A percentile compares a stretch with the other conserved stretches of the same genome.
Conservation (phyloP, 30 jellyfish, hydroid and myxozoan species). For the Cassiopea andromeda region DNA sequence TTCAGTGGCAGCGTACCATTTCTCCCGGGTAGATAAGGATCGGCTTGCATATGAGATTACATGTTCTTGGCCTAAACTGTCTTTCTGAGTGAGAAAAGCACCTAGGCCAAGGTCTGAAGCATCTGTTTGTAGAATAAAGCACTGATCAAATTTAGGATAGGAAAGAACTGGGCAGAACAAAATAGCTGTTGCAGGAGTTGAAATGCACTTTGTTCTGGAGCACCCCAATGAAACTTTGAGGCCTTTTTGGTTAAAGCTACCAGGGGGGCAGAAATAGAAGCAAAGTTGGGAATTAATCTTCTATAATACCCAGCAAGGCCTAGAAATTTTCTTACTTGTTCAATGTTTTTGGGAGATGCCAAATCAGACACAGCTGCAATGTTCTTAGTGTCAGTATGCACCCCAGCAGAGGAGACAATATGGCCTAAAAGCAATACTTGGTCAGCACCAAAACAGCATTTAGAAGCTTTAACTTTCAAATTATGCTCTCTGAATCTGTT, state of each 20-base stretch:
- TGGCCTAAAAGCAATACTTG: conserved; percentile 48
- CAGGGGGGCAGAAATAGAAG: conserved; percentile 59
- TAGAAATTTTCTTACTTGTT: conserved; percentile 44
- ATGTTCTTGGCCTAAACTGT: conserved; percentile 23
- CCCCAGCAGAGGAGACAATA: conserved; percentile 53
- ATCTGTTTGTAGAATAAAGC: conserved; percentile 46
- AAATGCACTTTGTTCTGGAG: conserved; percentile 34
- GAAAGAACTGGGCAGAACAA: conserved; percentile 51
- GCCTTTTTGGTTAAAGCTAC: conserved; percentile 23
- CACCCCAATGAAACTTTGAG: conserved; percentile 41
- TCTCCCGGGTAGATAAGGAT: conserved; percentile 36
- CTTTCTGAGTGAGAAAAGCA: conserved; percentile 51
- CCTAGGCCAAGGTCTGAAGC: conserved; percentile 75
- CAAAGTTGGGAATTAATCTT: conserved; percentile 48
- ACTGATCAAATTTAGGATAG: conserved; percentile 40
- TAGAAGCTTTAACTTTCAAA: not conserved
- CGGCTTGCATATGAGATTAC: conserved; percentile 63
- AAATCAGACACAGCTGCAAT: conserved; percentile 18
- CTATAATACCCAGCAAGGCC: conserved; percentile 70
- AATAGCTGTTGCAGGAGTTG: not conserved
- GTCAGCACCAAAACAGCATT: conserved; percentile 44
- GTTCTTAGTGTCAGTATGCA: conserved; percentile 41
- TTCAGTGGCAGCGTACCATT: conserved; percentile 40
- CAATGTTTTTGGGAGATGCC: conserved; percentile 5
- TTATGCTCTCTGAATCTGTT: conserved; percentile 29